These are phyloP conservation scores for Marasmarcha lunaedactyla DNA, from an alignment of 2,888 invertebrate genomes.

Conservation along the genomic window DNA sequence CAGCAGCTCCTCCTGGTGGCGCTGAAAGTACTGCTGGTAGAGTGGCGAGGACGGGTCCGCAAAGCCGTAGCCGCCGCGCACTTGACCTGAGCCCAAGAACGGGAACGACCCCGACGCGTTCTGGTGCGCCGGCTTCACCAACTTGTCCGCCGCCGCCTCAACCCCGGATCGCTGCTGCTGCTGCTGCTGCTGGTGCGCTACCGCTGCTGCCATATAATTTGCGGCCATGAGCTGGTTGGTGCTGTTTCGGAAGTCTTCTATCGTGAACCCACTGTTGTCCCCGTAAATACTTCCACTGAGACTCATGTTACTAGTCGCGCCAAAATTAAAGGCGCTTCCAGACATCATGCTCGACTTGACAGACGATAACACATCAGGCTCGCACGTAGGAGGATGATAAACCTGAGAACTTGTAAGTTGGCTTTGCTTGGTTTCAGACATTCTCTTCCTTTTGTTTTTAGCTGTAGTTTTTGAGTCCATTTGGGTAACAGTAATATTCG, in stretches of 20 bases:
- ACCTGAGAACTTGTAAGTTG: slow-evolving; percentile 44
- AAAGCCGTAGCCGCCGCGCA: slow-evolving; percentile 72
- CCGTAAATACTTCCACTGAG: slow-evolving; percentile 69
- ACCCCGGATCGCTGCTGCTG: slow-evolving; percentile 16
- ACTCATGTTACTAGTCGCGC: slow-evolving; percentile 74
- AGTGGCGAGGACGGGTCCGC: slow-evolving; percentile 75
- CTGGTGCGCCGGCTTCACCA: slow-evolving; percentile 60
- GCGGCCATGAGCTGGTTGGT: slow-evolving; percentile 73
- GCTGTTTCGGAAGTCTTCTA: slow-evolving; percentile 74
- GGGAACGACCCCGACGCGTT: slow-evolving; percentile 62
- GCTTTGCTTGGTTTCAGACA: slow-evolving; percentile 35
- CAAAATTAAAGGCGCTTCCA: slow-evolving; percentile 88
- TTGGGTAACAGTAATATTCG: slow-evolving; percentile 25
- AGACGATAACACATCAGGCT: slow-evolving; percentile 47
- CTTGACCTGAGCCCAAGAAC: slow-evolving; percentile 72
- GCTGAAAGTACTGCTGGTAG: slow-evolving; percentile 79
- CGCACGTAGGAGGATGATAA: slow-evolving; percentile 74
- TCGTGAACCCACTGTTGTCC: slow-evolving; percentile 75
- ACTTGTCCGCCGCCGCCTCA: slow-evolving; percentile 42
- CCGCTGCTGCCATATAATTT: slow-evolving; percentile 62
- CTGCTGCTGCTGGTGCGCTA: slow-evolving; percentile 52
- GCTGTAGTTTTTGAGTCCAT: slow-evolving; percentile 30
- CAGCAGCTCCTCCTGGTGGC: slow-evolving; percentile 71
- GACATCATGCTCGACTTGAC: slow-evolving; percentile 75
- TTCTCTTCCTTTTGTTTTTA: slow-evolving; percentile 46